Conservation (phyloP, 2,888 invertebrate genomes). For the Tethea ocularis region DNA sequence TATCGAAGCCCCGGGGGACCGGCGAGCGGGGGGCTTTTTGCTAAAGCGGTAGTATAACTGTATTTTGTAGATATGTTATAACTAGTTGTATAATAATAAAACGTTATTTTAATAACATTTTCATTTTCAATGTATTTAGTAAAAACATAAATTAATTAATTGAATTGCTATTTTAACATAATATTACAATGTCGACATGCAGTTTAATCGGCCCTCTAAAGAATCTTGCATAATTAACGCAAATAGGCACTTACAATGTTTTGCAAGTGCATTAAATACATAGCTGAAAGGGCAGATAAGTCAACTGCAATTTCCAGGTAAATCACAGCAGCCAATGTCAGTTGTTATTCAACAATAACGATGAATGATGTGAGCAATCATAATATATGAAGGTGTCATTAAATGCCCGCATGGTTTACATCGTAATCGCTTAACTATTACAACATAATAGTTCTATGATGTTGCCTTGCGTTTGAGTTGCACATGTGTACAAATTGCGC, state of each 20-base stretch:
- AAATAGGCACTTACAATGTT: background rate
- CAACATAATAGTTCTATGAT: conserved; percentile 45
- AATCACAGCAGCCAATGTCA: conserved; percentile 42
- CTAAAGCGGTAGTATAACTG: no score
- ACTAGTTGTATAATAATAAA: no score
- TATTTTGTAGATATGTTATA: no score
- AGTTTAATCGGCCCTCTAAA: conserved; percentile 21
- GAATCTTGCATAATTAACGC: background rate
- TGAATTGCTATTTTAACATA: no score
- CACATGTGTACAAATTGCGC: conserved; percentile 40
- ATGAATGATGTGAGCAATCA: conserved; percentile 45
- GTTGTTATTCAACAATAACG: conserved; percentile 42
- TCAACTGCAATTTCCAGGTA: conserved; percentile 30
- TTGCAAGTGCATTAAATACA: background rate
- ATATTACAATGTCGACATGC: background rate
- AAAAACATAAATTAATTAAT: no score
- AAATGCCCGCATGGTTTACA: conserved; percentile 58
- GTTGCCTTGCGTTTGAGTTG: conserved; percentile 34
- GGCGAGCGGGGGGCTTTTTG: no score
- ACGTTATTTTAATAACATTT: no score
- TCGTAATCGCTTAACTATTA: conserved; percentile 48
- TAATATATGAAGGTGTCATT: conserved; percentile 43
- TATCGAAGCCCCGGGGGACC: no score
- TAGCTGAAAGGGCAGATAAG: conserved; percentile 26
- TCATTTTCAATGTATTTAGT: no score